Conservation (phyloP, 2,113 vertebrate genomes). For the Uropsilus gracilis region DNA sequence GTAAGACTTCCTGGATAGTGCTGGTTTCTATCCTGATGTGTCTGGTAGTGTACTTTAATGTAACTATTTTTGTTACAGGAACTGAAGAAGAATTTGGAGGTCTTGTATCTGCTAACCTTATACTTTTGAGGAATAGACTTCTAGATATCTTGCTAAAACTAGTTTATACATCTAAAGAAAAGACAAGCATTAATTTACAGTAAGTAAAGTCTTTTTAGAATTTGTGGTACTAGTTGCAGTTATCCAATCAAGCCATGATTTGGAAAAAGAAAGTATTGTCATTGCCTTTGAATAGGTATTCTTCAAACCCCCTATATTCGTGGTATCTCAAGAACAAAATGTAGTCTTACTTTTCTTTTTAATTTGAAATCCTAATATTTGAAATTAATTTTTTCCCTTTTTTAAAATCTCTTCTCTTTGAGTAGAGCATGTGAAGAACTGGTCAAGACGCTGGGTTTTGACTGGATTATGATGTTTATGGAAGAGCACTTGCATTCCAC, state of each 20-base stretch:
- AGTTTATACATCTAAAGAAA: slow-evolving; percentile 96
- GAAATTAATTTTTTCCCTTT: not conserved
- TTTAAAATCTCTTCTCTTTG: not conserved
- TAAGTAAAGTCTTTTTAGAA: slow-evolving; percentile 85
- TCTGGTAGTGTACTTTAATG: not conserved
- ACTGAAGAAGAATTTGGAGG: slow-evolving; percentile 96
- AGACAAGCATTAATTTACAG: slow-evolving; percentile 94
- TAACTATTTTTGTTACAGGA: slow-evolving; percentile 83
- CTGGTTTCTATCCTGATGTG: not conserved
- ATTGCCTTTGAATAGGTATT: not conserved
- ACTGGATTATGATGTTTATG: slow-evolving; percentile 99
- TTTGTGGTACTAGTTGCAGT: not conserved
- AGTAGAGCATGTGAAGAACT: slow-evolving; percentile 97
- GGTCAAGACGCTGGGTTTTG: slow-evolving; percentile 94
- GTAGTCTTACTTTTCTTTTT: not conserved
- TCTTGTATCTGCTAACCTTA: slow-evolving; percentile 95
- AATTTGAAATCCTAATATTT: not conserved
- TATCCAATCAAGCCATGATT: not conserved
- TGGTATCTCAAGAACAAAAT: not conserved
- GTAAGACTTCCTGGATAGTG: not conserved
- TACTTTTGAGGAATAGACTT: slow-evolving; percentile 95
- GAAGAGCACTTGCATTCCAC: slow-evolving; percentile 97
- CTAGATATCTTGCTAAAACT: slow-evolving; percentile 95
- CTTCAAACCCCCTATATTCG: not conserved
- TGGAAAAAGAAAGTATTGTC: not conserved